These are phyloP conservation scores for Philaethria dido DNA, from an alignment of 2,888 invertebrate species.

Conservation along the genomic window DNA sequence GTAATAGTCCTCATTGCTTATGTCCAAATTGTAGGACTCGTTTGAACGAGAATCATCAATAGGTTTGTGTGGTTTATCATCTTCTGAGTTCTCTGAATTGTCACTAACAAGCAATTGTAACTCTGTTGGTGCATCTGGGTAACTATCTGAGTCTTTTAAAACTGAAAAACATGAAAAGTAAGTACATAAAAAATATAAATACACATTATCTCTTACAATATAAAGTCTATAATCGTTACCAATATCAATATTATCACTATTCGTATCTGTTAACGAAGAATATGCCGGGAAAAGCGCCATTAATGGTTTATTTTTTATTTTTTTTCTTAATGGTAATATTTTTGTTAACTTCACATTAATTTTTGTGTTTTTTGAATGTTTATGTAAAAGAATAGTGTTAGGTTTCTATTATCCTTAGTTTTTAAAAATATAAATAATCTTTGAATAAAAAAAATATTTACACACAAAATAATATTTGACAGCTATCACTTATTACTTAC, in stretches of 20 bases:
- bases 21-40: neutral
- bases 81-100: conserved; percentile 50
- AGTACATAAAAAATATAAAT: neutral
- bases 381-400: neutral
- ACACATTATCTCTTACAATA: neutral
- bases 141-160: conserved; percentile 26
- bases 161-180: conserved; percentile 17
- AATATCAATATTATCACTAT: conserved; percentile 28
- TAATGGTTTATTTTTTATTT: neutral
- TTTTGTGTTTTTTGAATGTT: neutral
- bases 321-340: neutral
- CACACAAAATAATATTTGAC: no score
- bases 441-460: no score
- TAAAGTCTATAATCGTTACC: conserved; percentile 28
- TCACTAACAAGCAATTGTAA: conserved; percentile 50
- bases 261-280: conserved; percentile 30
- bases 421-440: no score
- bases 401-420: no score
- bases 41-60: conserved; percentile 15
- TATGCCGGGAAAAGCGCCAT: conserved; percentile 51
- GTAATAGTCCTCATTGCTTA: conserved; percentile 73
- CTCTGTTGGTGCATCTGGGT: conserved; percentile 50
- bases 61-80: conserved; percentile 38
- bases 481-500: no score
- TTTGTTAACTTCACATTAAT: neutral